Evolutionary conservation across 2,113 vertebrate species (phyloP), one percentile per base, ranked within the genome.

Genomic region (Gallinago paraguaiae): DNA sequence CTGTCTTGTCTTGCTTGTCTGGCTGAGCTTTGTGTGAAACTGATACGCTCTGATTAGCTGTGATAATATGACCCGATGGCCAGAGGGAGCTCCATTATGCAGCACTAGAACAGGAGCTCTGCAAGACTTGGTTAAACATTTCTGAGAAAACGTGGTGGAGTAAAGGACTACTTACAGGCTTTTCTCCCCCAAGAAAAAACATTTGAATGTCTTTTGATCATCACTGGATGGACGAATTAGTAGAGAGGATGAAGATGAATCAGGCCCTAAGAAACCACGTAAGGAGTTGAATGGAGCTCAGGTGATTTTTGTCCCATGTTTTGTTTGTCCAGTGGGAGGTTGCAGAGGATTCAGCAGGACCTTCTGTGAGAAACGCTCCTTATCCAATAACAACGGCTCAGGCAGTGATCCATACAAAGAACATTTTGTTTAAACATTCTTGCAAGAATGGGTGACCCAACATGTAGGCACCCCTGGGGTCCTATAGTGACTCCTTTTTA

Each of bases 11-110:
- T 95, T 89, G 56, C 93, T 92, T 96, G 86, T 95, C 91, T 89
- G 93, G 57, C 89, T 93, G 91, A 97, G 93, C 57, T 89, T 93
- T 89, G 61, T 89, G 56, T 92, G 91, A 95, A 96, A 95, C 33
- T 93, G 96, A 95, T 95, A 82, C 0, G 4, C 89, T 95, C 86
- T 95, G 95, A 95, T 97, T 95, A 82, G 87, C 89, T 92, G 81
- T 93, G 91, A 92, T 95, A 84, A 91, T 84, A 37, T 69, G 81
- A 93, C 91, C 94, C 82, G 94, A 89, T 92, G 94, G 84, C 89
- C 88, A 91, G 83, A 95, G 76, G 86, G 89, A 96, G 86, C 83
- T 95, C 69, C 65, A 39, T 65, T 48, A 57, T 17, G 11, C 57
- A 86, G 82, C 88, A 24, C 59, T 63, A 30, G 33, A 81, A 64